These are phyloP conservation scores for Rynchops niger DNA, from an alignment of 2,113 vertebrate species.

Conservation along the genomic window DNA sequence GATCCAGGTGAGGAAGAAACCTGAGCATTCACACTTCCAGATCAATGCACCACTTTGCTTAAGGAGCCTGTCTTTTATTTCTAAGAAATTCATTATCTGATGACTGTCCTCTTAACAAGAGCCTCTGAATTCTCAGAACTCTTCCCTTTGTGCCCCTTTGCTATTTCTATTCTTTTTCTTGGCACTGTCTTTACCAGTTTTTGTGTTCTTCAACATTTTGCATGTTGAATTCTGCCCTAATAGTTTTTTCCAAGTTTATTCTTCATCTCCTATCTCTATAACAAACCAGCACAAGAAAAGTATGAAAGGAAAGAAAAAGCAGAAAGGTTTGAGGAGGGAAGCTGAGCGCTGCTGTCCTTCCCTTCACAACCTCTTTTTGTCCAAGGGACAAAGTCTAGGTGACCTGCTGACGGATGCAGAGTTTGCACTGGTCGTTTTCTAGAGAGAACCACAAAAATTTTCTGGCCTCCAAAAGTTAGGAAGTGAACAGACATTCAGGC, in stretches of 20 bases:
- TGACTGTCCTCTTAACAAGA: neutral
- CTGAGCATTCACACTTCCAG: neutral
- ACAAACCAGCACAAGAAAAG: neutral
- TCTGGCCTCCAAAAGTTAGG: neutral
- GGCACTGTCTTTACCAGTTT: neutral
- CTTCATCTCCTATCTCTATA: neutral
- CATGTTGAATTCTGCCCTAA: neutral
- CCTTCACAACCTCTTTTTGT: neutral
- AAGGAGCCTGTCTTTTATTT: neutral
- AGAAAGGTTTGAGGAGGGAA: neutral
- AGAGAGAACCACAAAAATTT: neutral
- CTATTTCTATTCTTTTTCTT: neutral
- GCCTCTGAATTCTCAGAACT: neutral
- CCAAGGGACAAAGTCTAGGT: neutral
- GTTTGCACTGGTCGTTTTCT: neutral
- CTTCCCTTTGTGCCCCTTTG: neutral
- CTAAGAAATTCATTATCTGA: neutral
- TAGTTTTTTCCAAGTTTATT: neutral
- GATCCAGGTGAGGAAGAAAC: neutral
- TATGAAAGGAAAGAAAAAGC: neutral
- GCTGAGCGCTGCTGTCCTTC: neutral
- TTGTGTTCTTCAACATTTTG: neutral
- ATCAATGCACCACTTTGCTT: neutral
- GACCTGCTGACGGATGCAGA: neutral
- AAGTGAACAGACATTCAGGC: neutral